Base-by-base conservation (phyloP, 2,888 invertebrate species). In the Spilarctia lutea region DNA sequence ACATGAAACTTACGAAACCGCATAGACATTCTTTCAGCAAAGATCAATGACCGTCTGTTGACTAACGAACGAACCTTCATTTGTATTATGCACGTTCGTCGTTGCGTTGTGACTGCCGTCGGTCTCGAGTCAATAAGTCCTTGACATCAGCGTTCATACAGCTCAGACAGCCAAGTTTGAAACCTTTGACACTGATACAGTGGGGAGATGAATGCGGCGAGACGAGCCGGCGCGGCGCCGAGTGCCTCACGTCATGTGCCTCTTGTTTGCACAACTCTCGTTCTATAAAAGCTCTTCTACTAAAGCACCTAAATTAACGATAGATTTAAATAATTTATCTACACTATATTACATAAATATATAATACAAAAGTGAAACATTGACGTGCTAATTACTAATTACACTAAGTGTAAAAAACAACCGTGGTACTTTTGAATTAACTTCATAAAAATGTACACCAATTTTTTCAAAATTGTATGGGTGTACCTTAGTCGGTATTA, bases 281-380 rank as follows among this genome's bases (percentile, higher is more conserved):
- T 72, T 78, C 75, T 74, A 74, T 77, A 73, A 78, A 83, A 78
- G 68, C 67, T 76, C 35, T 77, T 76, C 74, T 67, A 77, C 74
- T 67, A 77, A 52, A 83, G 45, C 52, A 56, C 24, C 63, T 73
- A 72, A 65, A n/a, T 60, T 65, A 27, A 48, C 66, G 48, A 42
- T 42, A 79, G 73, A 76, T 79, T 81, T 67, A 74, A 75, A 30
- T 65, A 65, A 52, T 70, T 66, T 68, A 35, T n/a, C 63, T 39
- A 16, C n/a, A 60, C 42, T 33, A 39, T 48, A 60, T 56, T 65
- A 42, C 7, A 33, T 48, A n/a, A 3, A 6, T 27, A 68, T 30
- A 0, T 27, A 4, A 4, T 39, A 8, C 13, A 42, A 24, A n/a
- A 16, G 11, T 60, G 3, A 60, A n/a, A 60, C 3, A n/a, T 27